These are phyloP conservation scores for Mimas tiliae DNA, from an alignment of 2,888 invertebrate genomes.

Conservation along the genomic window DNA sequence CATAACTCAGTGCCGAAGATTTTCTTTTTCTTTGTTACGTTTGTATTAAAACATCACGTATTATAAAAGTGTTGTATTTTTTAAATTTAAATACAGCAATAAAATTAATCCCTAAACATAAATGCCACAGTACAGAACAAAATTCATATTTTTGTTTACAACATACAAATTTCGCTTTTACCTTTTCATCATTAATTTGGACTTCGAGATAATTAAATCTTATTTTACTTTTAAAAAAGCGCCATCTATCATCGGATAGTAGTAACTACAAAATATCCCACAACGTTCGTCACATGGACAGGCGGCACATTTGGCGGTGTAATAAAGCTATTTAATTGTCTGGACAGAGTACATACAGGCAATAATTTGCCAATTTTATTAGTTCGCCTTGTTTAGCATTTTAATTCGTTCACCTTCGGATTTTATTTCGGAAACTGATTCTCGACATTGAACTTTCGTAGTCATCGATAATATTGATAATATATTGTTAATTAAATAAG, in stretches of 20 bases:
- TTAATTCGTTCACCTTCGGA: constrained; percentile 46
- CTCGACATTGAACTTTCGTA: constrained; percentile 13
- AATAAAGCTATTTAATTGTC: constrained; percentile 67
- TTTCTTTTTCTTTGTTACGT: too few relatives aligned
- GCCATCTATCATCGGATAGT: constrained; percentile 68
- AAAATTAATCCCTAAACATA: too few relatives aligned
- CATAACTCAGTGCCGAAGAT: too few relatives aligned
- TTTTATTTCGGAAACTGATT: constrained; percentile 13
- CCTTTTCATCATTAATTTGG: neutral
- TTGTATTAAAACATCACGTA: too few relatives aligned
- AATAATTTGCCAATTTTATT: constrained; percentile 63
- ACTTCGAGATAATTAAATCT: neutral
- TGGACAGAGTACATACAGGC: constrained; percentile 47
- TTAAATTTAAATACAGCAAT: too few relatives aligned
- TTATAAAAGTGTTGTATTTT: too few relatives aligned
- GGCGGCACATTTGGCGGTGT: constrained; percentile 38
- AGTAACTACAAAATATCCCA: constrained; percentile 37
- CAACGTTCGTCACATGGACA: constrained; percentile 26
- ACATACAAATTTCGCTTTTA: neutral
- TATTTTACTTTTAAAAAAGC: constrained; percentile 32
- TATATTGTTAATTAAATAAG: constrained; percentile 11
- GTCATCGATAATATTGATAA: constrained; percentile 39
- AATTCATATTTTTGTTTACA: neutral
- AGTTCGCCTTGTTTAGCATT: constrained; percentile 53
- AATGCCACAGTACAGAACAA: too few relatives aligned